These are phyloP conservation scores for Glyptemys insculpta DNA, from an alignment of 2,797 vertebrate genomes.

Conservation along the genomic window DNA sequence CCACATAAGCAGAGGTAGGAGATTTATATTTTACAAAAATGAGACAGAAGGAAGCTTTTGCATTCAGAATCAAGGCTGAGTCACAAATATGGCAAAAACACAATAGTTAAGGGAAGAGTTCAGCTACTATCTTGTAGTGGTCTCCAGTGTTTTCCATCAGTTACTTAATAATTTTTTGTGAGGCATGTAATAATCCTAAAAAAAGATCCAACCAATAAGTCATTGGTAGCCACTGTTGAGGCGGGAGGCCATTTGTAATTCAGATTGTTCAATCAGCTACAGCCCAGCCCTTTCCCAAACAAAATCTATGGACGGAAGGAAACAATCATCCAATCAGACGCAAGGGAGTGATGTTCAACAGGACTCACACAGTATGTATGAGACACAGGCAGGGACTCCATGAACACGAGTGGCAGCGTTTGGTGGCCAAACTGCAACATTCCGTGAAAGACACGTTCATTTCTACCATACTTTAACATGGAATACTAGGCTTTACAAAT, in stretches of 20 bases:
- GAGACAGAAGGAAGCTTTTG: background rate
- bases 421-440: background rate
- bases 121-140: background rate
- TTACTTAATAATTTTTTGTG: fast-evolving
- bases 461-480: fast-evolving
- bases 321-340: background rate
- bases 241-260: fast-evolving
- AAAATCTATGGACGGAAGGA: background rate
- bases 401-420: background rate
- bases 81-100: background rate
- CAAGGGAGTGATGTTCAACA: fast-evolving
- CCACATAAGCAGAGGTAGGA: background rate
- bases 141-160: background rate
- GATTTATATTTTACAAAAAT: background rate
- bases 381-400: background rate
- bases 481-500: background rate
- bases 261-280: background rate
- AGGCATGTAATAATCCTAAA: background rate
- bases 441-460: background rate
- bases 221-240: fast-evolving
- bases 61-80: background rate
- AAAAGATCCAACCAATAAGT: background rate
- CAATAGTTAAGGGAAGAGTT: fast-evolving
- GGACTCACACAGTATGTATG: background rate
- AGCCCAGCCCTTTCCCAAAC: background rate